These are phyloP conservation scores for Rattus rattus DNA, from an alignment of 2,113 vertebrate species.

Conservation along the genomic window DNA sequence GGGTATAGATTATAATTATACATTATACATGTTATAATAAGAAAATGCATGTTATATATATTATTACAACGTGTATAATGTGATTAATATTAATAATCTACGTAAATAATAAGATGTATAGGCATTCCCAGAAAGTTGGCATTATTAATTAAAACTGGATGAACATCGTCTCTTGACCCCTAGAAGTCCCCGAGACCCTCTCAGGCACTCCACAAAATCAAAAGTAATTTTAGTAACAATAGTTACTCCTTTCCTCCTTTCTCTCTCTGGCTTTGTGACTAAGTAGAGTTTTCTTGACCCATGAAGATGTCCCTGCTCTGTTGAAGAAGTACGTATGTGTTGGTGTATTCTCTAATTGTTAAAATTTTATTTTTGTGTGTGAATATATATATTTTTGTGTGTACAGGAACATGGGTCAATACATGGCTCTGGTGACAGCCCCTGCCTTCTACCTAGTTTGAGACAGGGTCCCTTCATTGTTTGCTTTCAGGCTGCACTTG, in stretches of 20 bases:
- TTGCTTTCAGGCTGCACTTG: fast-evolving
- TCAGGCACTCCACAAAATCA: not conserved
- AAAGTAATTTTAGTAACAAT: conserved; percentile 17
- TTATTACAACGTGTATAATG: not conserved
- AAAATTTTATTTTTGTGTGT: not conserved
- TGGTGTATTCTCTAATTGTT: not conserved
- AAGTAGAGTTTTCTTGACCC: not conserved
- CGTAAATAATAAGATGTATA: not conserved
- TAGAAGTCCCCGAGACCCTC: not conserved
- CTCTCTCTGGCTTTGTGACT: not conserved
- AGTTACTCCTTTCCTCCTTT: not conserved
- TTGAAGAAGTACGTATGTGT: not conserved
- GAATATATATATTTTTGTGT: no score
- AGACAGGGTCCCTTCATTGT: not conserved
- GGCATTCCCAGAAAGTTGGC: conserved; percentile 27
- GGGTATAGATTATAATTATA: not conserved
- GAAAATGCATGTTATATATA: not conserved
- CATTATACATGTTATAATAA: not conserved
- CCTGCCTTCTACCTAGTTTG: not conserved
- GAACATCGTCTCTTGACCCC: not conserved
- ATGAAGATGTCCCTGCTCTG: not conserved
- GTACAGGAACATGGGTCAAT: not conserved
- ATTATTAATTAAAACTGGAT: conserved; percentile 31
- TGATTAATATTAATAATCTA: not conserved
- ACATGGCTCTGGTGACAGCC: not conserved